Percentiles rank a stretch among this genome's conserved stretches.
phyloP scores from a whole-genome alignment of 1,140 invertebrate genomes.

The Lanistes nyassanus region DNA sequence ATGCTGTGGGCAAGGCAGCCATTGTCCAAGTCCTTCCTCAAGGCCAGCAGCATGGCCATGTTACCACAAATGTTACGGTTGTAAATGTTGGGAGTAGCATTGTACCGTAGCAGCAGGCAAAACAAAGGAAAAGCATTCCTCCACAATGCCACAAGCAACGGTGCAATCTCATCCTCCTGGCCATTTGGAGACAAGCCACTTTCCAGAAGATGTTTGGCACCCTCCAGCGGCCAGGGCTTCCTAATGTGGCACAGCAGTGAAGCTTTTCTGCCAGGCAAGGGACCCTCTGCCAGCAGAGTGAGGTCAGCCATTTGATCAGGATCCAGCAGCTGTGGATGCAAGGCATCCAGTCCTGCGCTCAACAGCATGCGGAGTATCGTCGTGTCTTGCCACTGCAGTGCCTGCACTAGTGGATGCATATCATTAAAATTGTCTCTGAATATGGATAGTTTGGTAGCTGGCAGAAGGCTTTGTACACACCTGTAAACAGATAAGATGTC shows the following conservation, averaged over 20 bases:
- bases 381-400: constrained; percentile 36
- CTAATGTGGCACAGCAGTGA: constrained; percentile 44
- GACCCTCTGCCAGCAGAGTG: constrained; percentile 18
- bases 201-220: constrained; percentile 39
- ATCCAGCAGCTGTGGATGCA: constrained; percentile 26
- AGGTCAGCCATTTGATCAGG: constrained; percentile 28
- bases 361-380: constrained; percentile 39
- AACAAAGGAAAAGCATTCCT: constrained; percentile 38
- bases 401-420: constrained; percentile 49
- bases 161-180: constrained; percentile 40
- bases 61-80: constrained; percentile 45
- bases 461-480: constrained; percentile 48
- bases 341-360: constrained; percentile 32
- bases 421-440: constrained; percentile 35
- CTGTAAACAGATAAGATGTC: constrained; percentile 41
- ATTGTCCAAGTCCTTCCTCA: constrained; percentile 38
- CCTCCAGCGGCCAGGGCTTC: constrained; percentile 28
- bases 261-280: constrained; percentile 33
- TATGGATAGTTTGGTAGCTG: constrained; percentile 42
- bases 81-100: constrained; percentile 50
- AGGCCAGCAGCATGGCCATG: constrained; percentile 44
- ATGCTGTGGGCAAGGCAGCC: constrained; percentile 17
- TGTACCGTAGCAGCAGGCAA: constrained; percentile 43
- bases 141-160: constrained; percentile 45
- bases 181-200: constrained; percentile 32